Conservation (phyloP, 1,140 invertebrate species). For the Chionoecetes opilio region DNA sequence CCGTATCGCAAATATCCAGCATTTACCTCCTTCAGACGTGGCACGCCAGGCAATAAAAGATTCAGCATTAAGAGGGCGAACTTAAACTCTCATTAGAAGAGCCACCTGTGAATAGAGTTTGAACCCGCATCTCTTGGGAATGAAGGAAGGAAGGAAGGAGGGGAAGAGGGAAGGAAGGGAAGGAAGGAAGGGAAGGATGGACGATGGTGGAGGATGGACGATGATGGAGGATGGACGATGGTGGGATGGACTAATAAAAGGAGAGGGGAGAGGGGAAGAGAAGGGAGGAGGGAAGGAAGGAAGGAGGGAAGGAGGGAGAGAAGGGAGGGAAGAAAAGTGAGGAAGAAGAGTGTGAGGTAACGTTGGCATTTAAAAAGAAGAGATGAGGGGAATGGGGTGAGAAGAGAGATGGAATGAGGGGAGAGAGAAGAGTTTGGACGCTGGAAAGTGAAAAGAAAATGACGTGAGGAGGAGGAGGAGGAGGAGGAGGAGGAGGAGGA, state of each 20-base stretch:
- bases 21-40: background rate
- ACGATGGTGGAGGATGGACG: too few relatives aligned
- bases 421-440: background rate
- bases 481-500: background rate
- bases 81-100: conserved; percentile 20
- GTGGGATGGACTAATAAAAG: too few relatives aligned
- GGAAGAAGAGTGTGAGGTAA: background rate
- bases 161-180: background rate
- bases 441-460: too few relatives aligned
- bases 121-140: background rate
- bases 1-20: background rate
- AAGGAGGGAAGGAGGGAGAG: background rate
- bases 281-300: background rate
- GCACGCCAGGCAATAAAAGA: background rate
- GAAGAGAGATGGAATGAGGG: background rate
- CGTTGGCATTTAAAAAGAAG: background rate
- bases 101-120: background rate
- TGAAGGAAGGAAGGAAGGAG: background rate
- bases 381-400: background rate
- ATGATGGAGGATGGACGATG: too few relatives aligned
- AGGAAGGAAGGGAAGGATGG: too few relatives aligned
- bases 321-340: background rate
- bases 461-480: background rate
- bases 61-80: background rate
- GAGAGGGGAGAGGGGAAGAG: background rate